Base-by-base conservation (phyloP, 2,888 invertebrate genomes). In the Macaria notata region DNA sequence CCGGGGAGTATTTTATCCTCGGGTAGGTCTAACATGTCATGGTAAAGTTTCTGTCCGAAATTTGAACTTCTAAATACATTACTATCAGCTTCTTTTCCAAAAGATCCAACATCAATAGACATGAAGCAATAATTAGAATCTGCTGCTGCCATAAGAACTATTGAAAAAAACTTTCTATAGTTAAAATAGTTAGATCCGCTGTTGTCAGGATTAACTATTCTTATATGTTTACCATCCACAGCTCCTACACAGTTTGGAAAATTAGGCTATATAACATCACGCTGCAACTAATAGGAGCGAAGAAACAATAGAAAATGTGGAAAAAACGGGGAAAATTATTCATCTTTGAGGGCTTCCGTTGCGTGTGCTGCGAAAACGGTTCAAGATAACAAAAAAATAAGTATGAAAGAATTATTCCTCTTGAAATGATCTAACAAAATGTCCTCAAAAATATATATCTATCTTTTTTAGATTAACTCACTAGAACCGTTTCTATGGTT, bases 111-210 rank as follows among this genome's bases (percentile, higher is more conserved):
- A 52, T 66, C 64, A 47, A 66, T 61, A 58, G 60, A 64, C 59
- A 59, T 59, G 63, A 63, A 66, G 52, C 56, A 61, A 46, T 68
- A 68, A 56, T 64, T 55, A 45, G 65, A 56, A 64, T 68, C 68
- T 56, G 55, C 56, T 50, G 66, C 51, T 43, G 68, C 68, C 49
- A 66, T 56, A 54, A 68, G 59, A 46, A 66, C 61, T 45, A 65
- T 54, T 58, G 65, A 68, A 62, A 61, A 59, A 65, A 60, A 68
- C 47, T 62, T 54, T 63, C 66, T 68, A 54, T 68, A 64, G 60
- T 64, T 68, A 47, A 55, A 65, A 51, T 56, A 65, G 46, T 62
- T 48, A 31, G 64, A 66, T 56, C 64, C 65, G 54, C 59, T 61
- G 57, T 63, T 59, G 49, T 49, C 33, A 49, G 66, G 66, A 49